Evolutionary conservation across 2,113 vertebrate genomes (phyloP), one percentile per base, ranked within the genome.

Genomic region (Dicrurus megarhynchus): DNA sequence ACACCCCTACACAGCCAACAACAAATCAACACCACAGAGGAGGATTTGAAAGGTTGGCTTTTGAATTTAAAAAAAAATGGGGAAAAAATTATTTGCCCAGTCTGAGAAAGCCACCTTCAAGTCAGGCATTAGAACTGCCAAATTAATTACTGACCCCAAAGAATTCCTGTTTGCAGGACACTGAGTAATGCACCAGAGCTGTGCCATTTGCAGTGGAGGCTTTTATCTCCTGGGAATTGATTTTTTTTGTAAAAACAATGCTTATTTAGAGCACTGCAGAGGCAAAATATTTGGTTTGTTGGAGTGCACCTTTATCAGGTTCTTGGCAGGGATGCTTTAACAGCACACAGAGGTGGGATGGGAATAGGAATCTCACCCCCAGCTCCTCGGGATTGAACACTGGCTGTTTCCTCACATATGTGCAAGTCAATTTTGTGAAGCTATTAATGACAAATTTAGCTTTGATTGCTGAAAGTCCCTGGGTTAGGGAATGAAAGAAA

Each of bases 361-460:
- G 42, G 85, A 96, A 70, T 7, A 80, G 85, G 74, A 90, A 92
- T 41, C 35, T 83, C 76, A 70, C 28, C 41, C 67, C 57, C n/a
- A 95, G 69, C 64, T 93, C 73, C 67, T 32, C 4, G 11, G 78
- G 73, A 56, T 0, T 47, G 67, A 92, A 57, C 42, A 33, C 21
- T n/a, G 33, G 52, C 61, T 94, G n/a, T 60, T 89, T 92, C 82
- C 77, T 80, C 77, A 26, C 64, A 61, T 71, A 97, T 92, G 93
- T 95, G 81, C 86, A 97, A 95, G 77, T 53, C 82, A 88, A 42
- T 96, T 97, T 91, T 76, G 60, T 53, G 71, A 81, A 92, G 59
- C 65, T 93, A 69, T 93, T 93, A 94, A 90, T 93, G 92, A 92
- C 75, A 96, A 90, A 77, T 93, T 83, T 26, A 78, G 68, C 78